Percentiles rank a stretch among this genome's conserved stretches.
These are phyloP conservation scores for Misgurnus mizolepis DNA, from an alignment of 2,113 vertebrate genomes.

Conservation along the genomic window DNA sequence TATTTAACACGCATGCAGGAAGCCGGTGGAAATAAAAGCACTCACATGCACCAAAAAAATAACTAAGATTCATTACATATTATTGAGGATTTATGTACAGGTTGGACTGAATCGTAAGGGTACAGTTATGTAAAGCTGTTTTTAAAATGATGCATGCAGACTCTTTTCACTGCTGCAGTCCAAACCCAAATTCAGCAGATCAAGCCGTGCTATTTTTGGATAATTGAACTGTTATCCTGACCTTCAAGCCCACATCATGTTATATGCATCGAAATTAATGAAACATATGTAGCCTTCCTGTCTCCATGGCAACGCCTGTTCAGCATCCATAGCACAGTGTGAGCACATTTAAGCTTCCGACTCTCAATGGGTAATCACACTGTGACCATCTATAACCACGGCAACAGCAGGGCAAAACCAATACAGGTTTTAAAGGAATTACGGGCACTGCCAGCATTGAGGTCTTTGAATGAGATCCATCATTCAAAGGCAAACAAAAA, in stretches of 20 bases:
- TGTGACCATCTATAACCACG: constrained; percentile 47
- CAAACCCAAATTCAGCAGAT: constrained; percentile 1
- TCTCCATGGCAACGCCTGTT: constrained; percentile 54
- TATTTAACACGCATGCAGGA: no score
- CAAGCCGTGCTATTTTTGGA: constrained; percentile 26
- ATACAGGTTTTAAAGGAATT: constrained; percentile 20
- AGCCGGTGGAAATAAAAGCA: background rate
- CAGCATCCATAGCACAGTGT: constrained; percentile 38
- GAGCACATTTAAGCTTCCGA: constrained; percentile 27
- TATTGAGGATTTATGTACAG: no score
- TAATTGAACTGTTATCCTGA: constrained; percentile 17
- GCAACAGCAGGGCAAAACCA: constrained; percentile 40
- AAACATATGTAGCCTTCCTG: constrained; percentile 42
- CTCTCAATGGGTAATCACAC: constrained; percentile 40
- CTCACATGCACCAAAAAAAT: background rate
- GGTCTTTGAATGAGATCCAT: background rate
- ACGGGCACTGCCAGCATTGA: background rate
- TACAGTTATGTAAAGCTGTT: constrained; percentile 12
- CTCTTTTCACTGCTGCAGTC: constrained; percentile 17
- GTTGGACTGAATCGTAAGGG: no score
- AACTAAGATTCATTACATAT: background rate
- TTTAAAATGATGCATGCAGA: background rate
- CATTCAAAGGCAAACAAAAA: background rate
- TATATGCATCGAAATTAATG: constrained; percentile 44
- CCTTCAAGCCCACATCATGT: constrained; percentile 25